Percentiles rank a stretch among this genome's conserved stretches.
Evolutionary conservation across 2,797 vertebrate species (phyloP).

Genomic region (Phoeniculus purpureus): DNA sequence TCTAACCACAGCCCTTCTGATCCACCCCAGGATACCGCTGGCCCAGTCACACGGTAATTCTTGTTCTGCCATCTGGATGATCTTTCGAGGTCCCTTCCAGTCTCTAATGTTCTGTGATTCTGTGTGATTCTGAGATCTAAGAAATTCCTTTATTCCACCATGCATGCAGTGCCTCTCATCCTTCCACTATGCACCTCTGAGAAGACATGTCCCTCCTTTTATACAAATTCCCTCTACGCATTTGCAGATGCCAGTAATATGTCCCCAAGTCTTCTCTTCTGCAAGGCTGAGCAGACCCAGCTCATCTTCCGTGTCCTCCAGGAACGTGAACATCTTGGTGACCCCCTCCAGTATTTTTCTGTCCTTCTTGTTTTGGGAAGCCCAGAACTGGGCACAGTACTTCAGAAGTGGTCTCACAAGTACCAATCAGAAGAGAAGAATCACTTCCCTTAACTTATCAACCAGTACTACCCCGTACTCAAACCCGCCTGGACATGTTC

Average conservation of each 20-base stretch:
- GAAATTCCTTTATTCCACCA: background rate
- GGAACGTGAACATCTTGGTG: background rate
- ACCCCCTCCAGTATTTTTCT: accelerated
- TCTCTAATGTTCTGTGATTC: too few species aligned
- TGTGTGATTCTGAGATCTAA: background rate
- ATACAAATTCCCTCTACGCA: background rate
- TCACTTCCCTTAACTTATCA: background rate
- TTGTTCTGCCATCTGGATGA: background rate
- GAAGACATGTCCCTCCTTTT: background rate
- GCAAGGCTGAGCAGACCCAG: background rate
- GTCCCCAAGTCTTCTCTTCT: background rate
- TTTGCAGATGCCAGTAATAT: background rate
- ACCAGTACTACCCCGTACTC: background rate
- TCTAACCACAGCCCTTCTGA: too few species aligned
- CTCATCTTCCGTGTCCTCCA: background rate
- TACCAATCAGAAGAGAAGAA: background rate
- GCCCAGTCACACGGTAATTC: background rate
- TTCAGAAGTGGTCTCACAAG: background rate
- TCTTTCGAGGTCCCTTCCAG: too few species aligned
- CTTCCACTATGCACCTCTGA: background rate
- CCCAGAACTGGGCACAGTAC: accelerated
- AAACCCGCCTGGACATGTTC: too few species aligned
- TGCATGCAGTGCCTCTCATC: background rate
- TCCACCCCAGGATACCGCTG: too few species aligned
- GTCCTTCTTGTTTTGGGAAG: background rate